Percentiles rank a stretch among this genome's conserved stretches.
These are phyloP conservation scores for Eristalis arbustorum DNA, from an alignment of 2,888 invertebrate species.

Conservation along the genomic window DNA sequence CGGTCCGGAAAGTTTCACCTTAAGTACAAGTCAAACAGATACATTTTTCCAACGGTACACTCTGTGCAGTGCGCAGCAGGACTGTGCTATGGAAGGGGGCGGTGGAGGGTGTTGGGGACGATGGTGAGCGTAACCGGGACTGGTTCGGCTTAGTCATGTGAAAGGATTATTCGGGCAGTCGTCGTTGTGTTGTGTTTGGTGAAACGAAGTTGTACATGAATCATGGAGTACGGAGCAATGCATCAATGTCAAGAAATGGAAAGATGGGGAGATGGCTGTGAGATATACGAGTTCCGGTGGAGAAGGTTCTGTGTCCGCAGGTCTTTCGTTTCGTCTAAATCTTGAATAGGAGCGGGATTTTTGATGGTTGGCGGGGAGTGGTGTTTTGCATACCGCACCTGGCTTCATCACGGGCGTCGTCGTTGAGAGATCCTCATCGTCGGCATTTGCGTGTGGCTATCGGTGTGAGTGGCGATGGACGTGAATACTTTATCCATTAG, in stretches of 20 bases:
- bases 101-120: neutral
- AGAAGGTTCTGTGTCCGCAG: neutral
- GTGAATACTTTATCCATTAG: too few relatives aligned
- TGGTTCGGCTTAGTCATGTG: slow-evolving; percentile 45
- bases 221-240: slow-evolving; percentile 35
- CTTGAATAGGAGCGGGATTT: neutral
- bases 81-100: neutral
- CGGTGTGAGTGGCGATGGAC: too few relatives aligned
- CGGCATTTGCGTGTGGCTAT: neutral
- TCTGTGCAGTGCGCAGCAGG: neutral
- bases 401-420: neutral
- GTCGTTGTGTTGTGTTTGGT: slow-evolving; percentile 10
- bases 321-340: neutral
- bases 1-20: slow-evolving; percentile 48
- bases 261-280: neutral
- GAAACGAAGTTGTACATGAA: slow-evolving; percentile 46
- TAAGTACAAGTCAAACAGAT: slow-evolving; percentile 56
- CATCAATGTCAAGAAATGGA: slow-evolving; percentile 47
- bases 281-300: neutral
- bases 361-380: neutral
- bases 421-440: neutral
- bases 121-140: neutral
- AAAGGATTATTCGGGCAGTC: slow-evolving; percentile 32
- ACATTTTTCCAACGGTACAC: slow-evolving; percentile 20
- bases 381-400: neutral